Evolutionary conservation across 2,797 vertebrate genomes (phyloP).

Genomic region (Scyliorhinus canicula): DNA sequence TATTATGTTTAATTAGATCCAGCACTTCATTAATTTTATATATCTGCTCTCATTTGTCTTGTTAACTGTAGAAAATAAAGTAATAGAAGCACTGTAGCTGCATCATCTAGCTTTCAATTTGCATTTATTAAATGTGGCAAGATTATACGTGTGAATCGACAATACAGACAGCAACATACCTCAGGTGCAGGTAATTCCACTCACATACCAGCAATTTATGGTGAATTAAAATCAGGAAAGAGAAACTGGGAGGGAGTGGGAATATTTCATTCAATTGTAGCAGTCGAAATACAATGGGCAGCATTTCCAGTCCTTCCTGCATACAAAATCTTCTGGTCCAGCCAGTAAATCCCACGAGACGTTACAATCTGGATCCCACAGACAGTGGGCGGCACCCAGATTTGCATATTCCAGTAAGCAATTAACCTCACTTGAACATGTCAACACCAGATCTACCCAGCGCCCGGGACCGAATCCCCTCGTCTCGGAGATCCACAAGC

Average conservation of each 20-base stretch:
- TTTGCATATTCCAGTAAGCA: no score
- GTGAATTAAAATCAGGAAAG: background rate
- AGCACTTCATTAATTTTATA: conserved; percentile 19
- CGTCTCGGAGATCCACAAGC: no score
- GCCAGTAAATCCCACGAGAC: no score
- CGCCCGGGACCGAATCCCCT: no score
- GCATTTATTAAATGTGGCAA: background rate
- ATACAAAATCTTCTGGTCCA: no score
- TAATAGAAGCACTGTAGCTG: background rate
- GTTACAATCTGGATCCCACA: no score
- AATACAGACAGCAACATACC: background rate
- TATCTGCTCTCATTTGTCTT: conserved; percentile 14
- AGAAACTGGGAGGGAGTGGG: background rate
- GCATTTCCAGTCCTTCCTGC: no score
- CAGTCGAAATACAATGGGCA: background rate
- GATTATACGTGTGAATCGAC: background rate
- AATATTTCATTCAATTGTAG: background rate
- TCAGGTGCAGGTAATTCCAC: background rate
- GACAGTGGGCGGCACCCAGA: no score
- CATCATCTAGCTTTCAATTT: background rate
- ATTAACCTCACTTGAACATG: no score
- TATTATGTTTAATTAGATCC: conserved; percentile 17
- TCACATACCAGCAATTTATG: background rate
- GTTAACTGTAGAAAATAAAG: background rate
- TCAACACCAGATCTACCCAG: no score